Conservation (phyloP, 2,797 vertebrate species). For the Podargus strigoides region DNA sequence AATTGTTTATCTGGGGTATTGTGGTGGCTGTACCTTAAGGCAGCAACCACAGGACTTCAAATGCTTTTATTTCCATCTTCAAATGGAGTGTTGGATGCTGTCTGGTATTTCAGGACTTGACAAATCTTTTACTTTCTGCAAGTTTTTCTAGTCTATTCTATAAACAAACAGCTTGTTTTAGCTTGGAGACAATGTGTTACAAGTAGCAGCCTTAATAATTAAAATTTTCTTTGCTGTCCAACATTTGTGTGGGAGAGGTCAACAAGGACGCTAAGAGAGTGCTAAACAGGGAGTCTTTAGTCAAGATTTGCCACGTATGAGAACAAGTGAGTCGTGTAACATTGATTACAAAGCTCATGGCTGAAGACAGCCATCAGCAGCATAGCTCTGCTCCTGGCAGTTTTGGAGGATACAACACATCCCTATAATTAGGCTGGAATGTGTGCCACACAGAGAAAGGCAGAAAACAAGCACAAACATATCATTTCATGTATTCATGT, state of each 20-base stretch:
- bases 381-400: not conserved
- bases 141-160: not conserved
- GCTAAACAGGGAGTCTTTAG: not conserved
- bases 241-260: rapidly evolving
- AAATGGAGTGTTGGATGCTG: not conserved
- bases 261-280: not conserved
- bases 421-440: not conserved
- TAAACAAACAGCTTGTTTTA: not conserved
- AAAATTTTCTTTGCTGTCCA: not conserved
- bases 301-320: not conserved
- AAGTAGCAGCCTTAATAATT: not conserved
- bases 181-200: not conserved
- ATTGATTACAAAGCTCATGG: not conserved
- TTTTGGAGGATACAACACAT: not conserved
- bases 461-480: too few relatives aligned
- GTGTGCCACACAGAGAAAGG: too few relatives aligned
- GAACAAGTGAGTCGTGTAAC: rapidly evolving
- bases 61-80: too few relatives aligned
- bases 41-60: too few relatives aligned
- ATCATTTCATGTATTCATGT: too few relatives aligned
- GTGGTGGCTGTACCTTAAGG: too few relatives aligned
- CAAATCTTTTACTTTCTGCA: not conserved
- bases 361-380: not conserved
- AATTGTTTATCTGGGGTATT: too few relatives aligned
- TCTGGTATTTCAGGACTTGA: not conserved